phyloP scores from a whole-genome alignment of 1,140 invertebrate species.

The Drosophila sp. region DNA sequence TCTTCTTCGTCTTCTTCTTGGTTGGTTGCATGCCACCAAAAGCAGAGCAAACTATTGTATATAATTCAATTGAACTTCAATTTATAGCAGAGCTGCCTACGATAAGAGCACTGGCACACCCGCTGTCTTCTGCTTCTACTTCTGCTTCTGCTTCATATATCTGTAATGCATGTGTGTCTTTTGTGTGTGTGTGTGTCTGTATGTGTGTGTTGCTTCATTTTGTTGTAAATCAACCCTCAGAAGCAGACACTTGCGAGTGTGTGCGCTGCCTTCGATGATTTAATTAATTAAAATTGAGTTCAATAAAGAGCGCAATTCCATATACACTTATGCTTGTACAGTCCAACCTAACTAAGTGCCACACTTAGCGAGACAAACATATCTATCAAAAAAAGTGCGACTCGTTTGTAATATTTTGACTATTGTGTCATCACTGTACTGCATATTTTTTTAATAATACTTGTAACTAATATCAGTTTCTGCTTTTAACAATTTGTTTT shows the following conservation, averaged over 20 bases:
- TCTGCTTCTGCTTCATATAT: background rate
- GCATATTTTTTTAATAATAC: no score
- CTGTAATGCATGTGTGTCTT: background rate
- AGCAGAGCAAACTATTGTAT: slow-evolving; percentile 76
- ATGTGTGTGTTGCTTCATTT: slow-evolving; percentile 21
- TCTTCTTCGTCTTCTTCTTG: slow-evolving; percentile 21
- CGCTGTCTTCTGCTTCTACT: slow-evolving; percentile 3
- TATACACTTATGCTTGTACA: slow-evolving; percentile 25
- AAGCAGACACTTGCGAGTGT: slow-evolving; percentile 18
- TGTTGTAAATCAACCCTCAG: slow-evolving; percentile 70
- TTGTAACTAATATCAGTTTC: no score
- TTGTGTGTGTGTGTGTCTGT: slow-evolving; percentile 24
- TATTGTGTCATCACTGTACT: no score
- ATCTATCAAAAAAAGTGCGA: background rate
- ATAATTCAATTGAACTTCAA: slow-evolving; percentile 84
- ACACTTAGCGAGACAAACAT: background rate
- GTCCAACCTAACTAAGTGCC: slow-evolving; percentile 18
- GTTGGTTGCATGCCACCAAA: slow-evolving; percentile 47
- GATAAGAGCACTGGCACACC: slow-evolving; percentile 34
- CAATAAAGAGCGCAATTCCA: slow-evolving; percentile 65
- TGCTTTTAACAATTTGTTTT: background rate
- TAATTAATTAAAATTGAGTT: slow-evolving; percentile 84
- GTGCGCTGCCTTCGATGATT: slow-evolving; percentile 74
- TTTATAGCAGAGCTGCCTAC: slow-evolving; percentile 66
- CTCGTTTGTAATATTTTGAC: no score